Conservation (phyloP, 1,140 invertebrate species). For the Oreohelix idahoensis region DNA sequence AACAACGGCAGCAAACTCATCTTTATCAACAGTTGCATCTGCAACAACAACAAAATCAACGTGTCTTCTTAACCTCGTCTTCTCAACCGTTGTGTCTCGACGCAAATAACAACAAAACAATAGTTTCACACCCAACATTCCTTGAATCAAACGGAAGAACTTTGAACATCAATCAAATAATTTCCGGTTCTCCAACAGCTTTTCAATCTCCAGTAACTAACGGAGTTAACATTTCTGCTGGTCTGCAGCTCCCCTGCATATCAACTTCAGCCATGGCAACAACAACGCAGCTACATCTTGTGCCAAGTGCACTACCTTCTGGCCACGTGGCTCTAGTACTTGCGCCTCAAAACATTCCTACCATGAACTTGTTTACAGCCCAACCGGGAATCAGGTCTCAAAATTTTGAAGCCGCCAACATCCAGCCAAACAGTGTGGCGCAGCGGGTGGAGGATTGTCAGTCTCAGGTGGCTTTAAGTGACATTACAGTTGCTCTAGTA, state of each 20-base stretch:
- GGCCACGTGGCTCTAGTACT: constrained; percentile 29
- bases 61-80: background rate
- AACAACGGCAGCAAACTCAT: constrained; percentile 4
- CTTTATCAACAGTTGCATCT: constrained; percentile 33
- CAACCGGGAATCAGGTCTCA: background rate
- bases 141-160: background rate
- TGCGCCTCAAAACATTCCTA: background rate
- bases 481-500: background rate
- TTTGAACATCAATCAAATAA: background rate
- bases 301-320: constrained; percentile 7
- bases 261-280: background rate
- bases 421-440: too few relatives aligned
- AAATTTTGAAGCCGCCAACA: background rate
- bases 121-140: too few relatives aligned
- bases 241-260: constrained; percentile 21
- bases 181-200: constrained; percentile 21
- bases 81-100: background rate
- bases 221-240: background rate
- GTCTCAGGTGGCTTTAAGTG: background rate
- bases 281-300: constrained; percentile 10
- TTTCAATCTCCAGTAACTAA: constrained; percentile 8
- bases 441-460: background rate
- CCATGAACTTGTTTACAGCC: constrained; percentile 4
- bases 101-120: constrained; percentile 8
- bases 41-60: constrained; percentile 29